Evolutionary conservation across 2,113 vertebrate genomes (phyloP).

Genomic region (Polypterus bichir): DNA sequence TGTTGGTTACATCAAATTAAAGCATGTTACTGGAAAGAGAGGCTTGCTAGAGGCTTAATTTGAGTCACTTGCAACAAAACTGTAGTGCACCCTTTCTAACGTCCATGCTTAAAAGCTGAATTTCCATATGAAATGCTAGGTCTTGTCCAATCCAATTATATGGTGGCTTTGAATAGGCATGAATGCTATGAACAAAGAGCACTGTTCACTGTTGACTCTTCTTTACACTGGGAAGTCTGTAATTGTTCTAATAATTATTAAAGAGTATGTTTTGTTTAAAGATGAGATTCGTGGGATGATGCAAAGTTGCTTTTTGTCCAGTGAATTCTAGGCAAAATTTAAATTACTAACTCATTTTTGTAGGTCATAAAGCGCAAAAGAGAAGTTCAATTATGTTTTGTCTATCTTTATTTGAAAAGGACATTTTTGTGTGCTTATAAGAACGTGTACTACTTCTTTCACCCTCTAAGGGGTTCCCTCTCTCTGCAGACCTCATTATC

Average conservation of each 20-base stretch:
- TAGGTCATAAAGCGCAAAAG: not conserved
- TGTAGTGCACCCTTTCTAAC: slow-evolving; percentile 18
- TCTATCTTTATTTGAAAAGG: slow-evolving; percentile 6
- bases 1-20: slow-evolving; percentile 1
- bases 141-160: slow-evolving; percentile 39
- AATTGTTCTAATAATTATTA: slow-evolving; percentile 43
- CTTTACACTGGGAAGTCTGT: slow-evolving; percentile 34
- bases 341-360: slow-evolving; percentile 6
- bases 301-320: slow-evolving; percentile 26
- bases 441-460: too few relatives aligned
- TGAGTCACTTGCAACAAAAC: slow-evolving; percentile 26
- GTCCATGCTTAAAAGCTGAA: slow-evolving; percentile 28
- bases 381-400: slow-evolving; percentile 3
- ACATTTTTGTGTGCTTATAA: not conserved
- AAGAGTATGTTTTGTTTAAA: slow-evolving; percentile 32
- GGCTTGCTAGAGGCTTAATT: slow-evolving; percentile 30
- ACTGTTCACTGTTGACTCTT: slow-evolving; percentile 32
- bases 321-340: slow-evolving; percentile 22
- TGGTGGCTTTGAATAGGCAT: slow-evolving; percentile 30
- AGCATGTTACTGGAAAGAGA: slow-evolving; percentile 11
- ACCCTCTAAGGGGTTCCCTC: slow-evolving; percentile 12
- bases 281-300: slow-evolving; percentile 19
- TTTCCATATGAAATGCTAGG: slow-evolving; percentile 39
- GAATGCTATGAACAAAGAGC: slow-evolving; percentile 31
- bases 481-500: slow-evolving; percentile 24